These are phyloP conservation scores for Anguilla megastoma DNA, from an alignment of 2,797 vertebrate species.

Conservation along the genomic window DNA sequence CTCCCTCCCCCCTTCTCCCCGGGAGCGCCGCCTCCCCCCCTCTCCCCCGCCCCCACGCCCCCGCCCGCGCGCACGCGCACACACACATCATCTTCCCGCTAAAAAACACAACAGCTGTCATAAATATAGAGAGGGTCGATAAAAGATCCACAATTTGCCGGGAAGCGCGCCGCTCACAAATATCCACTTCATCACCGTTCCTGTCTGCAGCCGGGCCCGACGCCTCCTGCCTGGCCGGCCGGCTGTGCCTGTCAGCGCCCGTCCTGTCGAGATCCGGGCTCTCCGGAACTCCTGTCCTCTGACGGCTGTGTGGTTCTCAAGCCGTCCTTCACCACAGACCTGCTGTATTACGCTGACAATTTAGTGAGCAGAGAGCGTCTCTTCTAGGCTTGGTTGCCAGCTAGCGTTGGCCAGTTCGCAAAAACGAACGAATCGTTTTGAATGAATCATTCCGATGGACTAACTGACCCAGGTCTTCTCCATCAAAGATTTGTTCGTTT, in stretches of 20 bases:
- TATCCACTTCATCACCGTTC: conserved; percentile 16
- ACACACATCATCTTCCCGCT: conserved; percentile 8
- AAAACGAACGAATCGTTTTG: too few species aligned
- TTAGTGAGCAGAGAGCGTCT: not conserved
- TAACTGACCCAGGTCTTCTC: not conserved
- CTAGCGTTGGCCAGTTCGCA: not conserved
- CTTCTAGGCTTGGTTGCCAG: not conserved
- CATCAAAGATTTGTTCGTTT: too few species aligned
- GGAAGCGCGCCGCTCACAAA: conserved; percentile 7
- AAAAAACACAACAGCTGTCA: conserved; percentile 41
- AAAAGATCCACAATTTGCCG: conserved; percentile 28
- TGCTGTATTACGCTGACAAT: not conserved
- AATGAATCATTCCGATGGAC: too few species aligned
- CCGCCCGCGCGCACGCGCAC: conserved; percentile 2
- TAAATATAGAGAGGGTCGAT: conserved; percentile 40
- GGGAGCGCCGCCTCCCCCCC: not conserved
- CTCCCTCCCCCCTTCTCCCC: not conserved
- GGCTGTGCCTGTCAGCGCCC: not conserved
- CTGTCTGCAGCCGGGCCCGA: not conserved
- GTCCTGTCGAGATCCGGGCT: not conserved
- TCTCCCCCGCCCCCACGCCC: not conserved
- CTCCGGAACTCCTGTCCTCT: not conserved
- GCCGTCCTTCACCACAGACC: not conserved
- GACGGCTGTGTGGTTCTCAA: not conserved
- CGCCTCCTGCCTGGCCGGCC: not conserved